Percentiles rank a stretch among this genome's conserved stretches.
These are phyloP conservation scores for Aphrocallistes beatrix DNA, from an alignment of 37 sponge, comb jelly and placozoan species.

Conservation along the genomic window DNA sequence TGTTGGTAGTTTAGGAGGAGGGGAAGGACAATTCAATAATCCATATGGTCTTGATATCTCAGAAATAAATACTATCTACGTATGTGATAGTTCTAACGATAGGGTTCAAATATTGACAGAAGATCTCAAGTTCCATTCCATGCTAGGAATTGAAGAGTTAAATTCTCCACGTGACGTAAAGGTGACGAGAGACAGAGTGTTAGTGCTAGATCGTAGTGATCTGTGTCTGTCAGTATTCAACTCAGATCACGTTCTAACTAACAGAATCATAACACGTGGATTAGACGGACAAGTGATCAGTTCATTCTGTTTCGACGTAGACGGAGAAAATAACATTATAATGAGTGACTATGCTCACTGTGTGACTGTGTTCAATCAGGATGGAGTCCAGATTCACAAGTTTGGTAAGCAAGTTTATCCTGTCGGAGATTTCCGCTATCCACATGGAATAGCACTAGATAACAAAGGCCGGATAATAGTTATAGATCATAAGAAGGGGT, in stretches of 20 bases:
- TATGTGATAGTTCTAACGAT: neutral
- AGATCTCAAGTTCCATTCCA: slow-evolving; percentile 14
- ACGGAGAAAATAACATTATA: neutral
- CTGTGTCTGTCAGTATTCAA: neutral
- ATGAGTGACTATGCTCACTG: neutral
- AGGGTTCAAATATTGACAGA: neutral
- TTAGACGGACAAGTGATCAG: neutral
- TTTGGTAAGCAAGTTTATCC: neutral
- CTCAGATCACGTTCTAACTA: slow-evolving; percentile 16
- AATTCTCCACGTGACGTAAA: neutral
- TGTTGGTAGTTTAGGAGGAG: neutral
- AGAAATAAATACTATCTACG: neutral
- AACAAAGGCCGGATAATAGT: neutral
- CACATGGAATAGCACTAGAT: too few relatives aligned
- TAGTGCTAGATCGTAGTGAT: slow-evolving; percentile 16
- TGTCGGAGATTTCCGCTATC: neutral
- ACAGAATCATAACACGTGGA: neutral
- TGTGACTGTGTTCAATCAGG: neutral
- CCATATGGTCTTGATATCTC: neutral
- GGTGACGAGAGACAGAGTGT: slow-evolving; percentile 15
- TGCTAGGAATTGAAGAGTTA: neutral
- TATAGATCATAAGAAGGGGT: too few relatives aligned
- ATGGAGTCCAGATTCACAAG: neutral
- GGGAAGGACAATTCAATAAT: neutral
- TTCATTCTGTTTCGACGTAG: neutral